Base-by-base conservation (phyloP, 2,888 invertebrate species). In the Sarcophaga subvicina region DNA sequence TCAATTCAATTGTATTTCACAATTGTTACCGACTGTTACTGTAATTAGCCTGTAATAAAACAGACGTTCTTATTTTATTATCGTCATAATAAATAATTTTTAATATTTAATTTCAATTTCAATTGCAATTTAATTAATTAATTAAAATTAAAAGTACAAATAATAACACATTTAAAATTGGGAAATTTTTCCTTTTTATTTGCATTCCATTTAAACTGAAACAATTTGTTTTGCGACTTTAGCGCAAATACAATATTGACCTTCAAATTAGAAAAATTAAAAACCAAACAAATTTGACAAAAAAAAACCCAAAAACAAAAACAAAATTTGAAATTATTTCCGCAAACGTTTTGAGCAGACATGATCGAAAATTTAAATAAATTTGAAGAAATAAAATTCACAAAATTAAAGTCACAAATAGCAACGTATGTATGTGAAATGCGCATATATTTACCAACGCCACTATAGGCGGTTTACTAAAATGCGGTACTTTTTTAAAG, bases 341-440 rank as follows among this genome's bases (percentile, higher is more conserved):
- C 92, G 92, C 91, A 91, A 92, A 90, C 90, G 89, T 82, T 79
- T 67, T 22, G 37, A 89, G 87, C 90, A 90, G 91, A 90, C 90
- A 90, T 89, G 90, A 91, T 89, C 88, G 89, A 90, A 85, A 89
- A 88, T 63, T 73, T 69, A 37, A 83, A 80, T 77, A 59, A 73
- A 72, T 80, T 63, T 45, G 75, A 72, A 80, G 2, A 73, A 79
- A 63, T 27, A 22, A 72, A 64, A 49, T 71, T 20, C 14, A 22
- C 59, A 67, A 45, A 37, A 70, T 63, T 20, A 62, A 20, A 67
- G 63, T 45, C 47, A 72, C 20, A 75, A 67, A 67, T 5, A 27
- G 45, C 59, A 72, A 69, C 76, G 12, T 8, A 37, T 2, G 2
- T 8, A 37, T 37, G 37, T 1, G 64, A 80, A 70, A 79, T 60